Base-by-base conservation (phyloP, 1,140 invertebrate species). In the Argopecten irradians region DNA sequence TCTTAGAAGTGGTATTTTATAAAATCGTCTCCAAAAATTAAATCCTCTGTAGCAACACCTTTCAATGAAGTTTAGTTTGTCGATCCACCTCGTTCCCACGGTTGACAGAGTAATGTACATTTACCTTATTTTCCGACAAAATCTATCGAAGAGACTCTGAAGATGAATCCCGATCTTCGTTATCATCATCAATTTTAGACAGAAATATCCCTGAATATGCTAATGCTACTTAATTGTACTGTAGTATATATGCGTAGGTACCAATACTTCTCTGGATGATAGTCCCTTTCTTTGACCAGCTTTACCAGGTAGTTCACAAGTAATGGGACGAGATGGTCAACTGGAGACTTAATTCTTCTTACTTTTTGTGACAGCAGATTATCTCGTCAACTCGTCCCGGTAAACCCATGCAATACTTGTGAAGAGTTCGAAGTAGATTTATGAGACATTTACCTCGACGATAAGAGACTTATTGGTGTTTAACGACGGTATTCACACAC, bases 391-490 rank as follows among this genome's bases (percentile, higher is more conserved):
- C n/a, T 71, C 55, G 55, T 71, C 14, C 55, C 2, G 55, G 11
- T 71, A 71, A 71, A 71, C 11, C 22, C 55, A 1, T 8, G 55
- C 55, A 71, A 71, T 71, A 71, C 55, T 71, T 71, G 55, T 71
- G 55, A 71, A 71, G 28, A 22, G 1, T 71, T 71, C 55, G 55
- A 71, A 71, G 55, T 71, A 71, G 55, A 71, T 71, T 71, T 71
- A 71, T n/a, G 55, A 71, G 55, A 71, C 16, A n/a, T 22, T 71
- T 71, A 28, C n/a, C n/a, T 16, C 28, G 55, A n/a, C 16, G 55
- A 71, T 71, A 71, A 71, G n/a, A n/a, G 55, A 28, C 55, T 28
- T 71, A 71, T 71, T 71, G 55, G 55, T 71, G 55, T 71, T 71
- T 71, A 71, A 71, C 16, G 55, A 28, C 55, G 16, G 22, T 28